Base-by-base conservation (phyloP, 2,888 invertebrate species). In the Hirtodrosophila histrioides region DNA sequence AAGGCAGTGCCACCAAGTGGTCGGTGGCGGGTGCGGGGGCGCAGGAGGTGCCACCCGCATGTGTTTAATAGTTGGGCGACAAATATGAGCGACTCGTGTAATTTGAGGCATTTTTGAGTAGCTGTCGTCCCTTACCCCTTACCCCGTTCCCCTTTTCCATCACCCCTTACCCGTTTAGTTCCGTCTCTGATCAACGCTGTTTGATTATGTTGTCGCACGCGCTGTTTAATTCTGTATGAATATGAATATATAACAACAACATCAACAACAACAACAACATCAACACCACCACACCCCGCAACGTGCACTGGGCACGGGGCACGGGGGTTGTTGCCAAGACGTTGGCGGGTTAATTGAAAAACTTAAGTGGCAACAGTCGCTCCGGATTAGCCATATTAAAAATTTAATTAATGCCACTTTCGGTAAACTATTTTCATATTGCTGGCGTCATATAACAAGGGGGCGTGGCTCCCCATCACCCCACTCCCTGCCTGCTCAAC, bases 201-300 rank as follows among this genome's bases (percentile, higher is more conserved):
- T 89, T 89, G 89, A 89, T 89, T 89, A 89, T 89, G 89, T 89
- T 89, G 89, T 88, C 89, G 89, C 89, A 89, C 89, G 89, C 89
- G 78, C 84, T 89, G 82, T 89, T 89, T 88, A 88, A 88, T 82
- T 82, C 85, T 78, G 69, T 73, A 83, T 87, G 87, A 87, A 87
- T 87, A 83, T 85, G 83, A 87, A 78, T 17, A 78, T 27, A 72
- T 81, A 79, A 67, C 72, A 62, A 54, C 48, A 56, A 8, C 9
- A 27, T 2, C 46, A 40, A 11, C 43, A 39, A 7, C 46, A 48
- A n/a, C 17, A 11, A 5, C 40, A 27, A 35, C 41, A 35, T 8
- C 36, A 39, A 9, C 36, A 11, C 27, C 43, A 41, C 33, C 17
- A 17, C 31, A 7, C 39, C 35, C 17, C 24, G 17, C 24, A 39